phyloP scores from a whole-genome alignment of 2,113 vertebrate genomes.

The Camelus dromedarius region DNA sequence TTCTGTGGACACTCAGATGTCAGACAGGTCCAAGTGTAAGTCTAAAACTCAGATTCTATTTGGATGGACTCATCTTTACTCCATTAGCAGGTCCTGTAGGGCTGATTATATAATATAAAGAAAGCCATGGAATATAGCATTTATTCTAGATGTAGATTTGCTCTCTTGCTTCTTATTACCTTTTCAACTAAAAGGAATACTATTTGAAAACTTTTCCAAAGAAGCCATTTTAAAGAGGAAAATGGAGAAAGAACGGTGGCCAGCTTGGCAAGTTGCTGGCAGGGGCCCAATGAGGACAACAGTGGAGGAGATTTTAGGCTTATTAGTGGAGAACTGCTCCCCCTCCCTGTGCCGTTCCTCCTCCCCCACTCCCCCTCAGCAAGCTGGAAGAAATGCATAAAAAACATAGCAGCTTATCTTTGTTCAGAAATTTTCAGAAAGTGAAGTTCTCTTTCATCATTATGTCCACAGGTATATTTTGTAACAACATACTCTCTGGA shows the following conservation, averaged over 20 bases:
- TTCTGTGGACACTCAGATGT: neutral
- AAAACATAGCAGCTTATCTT: neutral
- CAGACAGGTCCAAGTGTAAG: neutral
- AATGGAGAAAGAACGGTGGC: neutral
- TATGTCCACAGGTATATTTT: neutral
- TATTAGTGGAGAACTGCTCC: neutral
- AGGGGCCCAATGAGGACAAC: no score
- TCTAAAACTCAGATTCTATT: neutral
- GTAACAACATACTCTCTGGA: neutral
- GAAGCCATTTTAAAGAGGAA: neutral
- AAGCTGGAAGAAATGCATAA: neutral
- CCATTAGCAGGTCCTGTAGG: neutral
- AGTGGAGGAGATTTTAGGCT: neutral
- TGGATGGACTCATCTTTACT: neutral
- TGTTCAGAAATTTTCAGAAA: neutral
- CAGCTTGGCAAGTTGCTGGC: neutral
- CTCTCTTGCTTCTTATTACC: neutral
- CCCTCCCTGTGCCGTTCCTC: neutral
- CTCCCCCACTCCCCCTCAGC: no score
- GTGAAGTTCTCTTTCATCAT: neutral
- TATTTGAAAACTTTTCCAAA: neutral
- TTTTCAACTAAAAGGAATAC: neutral
- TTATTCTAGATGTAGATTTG: neutral
- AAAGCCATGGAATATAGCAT: neutral
- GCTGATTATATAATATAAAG: neutral